Percentiles rank a stretch among this genome's conserved stretches.
phyloP scores from a whole-genome alignment of 2,113 vertebrate genomes.

The Nannobrachium achirus region DNA sequence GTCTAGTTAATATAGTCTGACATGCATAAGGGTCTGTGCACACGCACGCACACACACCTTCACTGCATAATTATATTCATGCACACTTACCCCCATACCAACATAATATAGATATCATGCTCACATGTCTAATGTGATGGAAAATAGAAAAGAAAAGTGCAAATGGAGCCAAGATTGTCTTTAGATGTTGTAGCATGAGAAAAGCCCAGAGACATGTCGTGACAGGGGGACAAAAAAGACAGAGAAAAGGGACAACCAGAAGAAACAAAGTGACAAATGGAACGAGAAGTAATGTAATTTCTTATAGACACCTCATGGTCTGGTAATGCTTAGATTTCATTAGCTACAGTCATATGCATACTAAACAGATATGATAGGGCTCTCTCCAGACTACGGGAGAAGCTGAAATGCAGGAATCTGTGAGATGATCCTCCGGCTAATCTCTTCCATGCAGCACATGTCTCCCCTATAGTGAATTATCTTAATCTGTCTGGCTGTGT shows the following conservation, averaged over 20 bases:
- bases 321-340: conserved; percentile 32
- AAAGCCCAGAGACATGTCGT: background rate
- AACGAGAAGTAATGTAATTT: no score
- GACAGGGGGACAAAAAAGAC: conserved; percentile 9
- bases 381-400: conserved; percentile 39
- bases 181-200: conserved; percentile 2
- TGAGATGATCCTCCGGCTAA: conserved; percentile 30
- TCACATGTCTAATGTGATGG: conserved; percentile 5
- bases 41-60: conserved; percentile 30
- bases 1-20: conserved; percentile 43
- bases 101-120: conserved; percentile 2
- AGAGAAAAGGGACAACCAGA: conserved; percentile 18
- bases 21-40: conserved; percentile 44
- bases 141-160: background rate
- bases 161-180: background rate
- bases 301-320: conserved; percentile 17
- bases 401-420: conserved; percentile 27
- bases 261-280: conserved; percentile 14
- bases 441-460: conserved; percentile 39
- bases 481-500: conserved; percentile 27
- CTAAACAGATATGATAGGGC: conserved; percentile 30
- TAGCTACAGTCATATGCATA: conserved; percentile 32
- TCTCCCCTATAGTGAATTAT: conserved; percentile 26
- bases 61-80: conserved; percentile 26
- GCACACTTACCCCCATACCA: no score